Percentiles rank a stretch among this genome's conserved stretches.
These are phyloP conservation scores for Phengaris alcon DNA, from an alignment of 2,888 invertebrate genomes.

Conservation along the genomic window DNA sequence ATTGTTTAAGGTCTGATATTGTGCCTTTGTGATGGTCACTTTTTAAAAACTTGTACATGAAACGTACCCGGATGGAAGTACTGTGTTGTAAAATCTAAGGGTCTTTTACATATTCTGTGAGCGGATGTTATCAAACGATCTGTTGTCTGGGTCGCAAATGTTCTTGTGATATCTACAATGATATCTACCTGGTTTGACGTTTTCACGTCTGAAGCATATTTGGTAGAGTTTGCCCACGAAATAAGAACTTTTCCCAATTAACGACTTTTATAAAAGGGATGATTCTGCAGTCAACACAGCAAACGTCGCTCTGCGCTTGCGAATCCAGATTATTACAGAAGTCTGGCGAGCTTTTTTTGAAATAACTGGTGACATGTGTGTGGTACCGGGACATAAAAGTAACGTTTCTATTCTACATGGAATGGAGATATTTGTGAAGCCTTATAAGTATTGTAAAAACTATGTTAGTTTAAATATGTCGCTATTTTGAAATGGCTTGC, in stretches of 20 bases:
- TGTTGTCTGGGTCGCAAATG: too few species aligned
- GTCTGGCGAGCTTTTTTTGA: background rate
- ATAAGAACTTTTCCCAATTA: too few species aligned
- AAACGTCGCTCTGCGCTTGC: too few species aligned
- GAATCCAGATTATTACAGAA: background rate
- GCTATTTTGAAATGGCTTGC: background rate
- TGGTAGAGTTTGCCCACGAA: too few species aligned
- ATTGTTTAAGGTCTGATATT: slow-evolving; percentile 20
- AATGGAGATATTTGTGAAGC: background rate
- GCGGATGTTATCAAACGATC: background rate
- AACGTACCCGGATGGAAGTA: background rate
- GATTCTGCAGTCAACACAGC: too few species aligned
- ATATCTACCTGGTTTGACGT: too few species aligned
- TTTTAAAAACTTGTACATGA: background rate
- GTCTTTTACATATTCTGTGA: background rate
- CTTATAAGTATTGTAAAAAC: background rate
- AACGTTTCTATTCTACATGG: background rate
- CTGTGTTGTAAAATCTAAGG: background rate
- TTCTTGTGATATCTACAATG: too few species aligned
- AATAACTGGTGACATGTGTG: background rate
- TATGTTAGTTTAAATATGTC: background rate
- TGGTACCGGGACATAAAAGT: background rate
- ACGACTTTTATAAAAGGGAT: too few species aligned
- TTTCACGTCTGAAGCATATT: too few species aligned
- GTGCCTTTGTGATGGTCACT: background rate